These are phyloP conservation scores for Microtus pennsylvanicus DNA, from an alignment of 2,113 vertebrate species.

Conservation along the genomic window DNA sequence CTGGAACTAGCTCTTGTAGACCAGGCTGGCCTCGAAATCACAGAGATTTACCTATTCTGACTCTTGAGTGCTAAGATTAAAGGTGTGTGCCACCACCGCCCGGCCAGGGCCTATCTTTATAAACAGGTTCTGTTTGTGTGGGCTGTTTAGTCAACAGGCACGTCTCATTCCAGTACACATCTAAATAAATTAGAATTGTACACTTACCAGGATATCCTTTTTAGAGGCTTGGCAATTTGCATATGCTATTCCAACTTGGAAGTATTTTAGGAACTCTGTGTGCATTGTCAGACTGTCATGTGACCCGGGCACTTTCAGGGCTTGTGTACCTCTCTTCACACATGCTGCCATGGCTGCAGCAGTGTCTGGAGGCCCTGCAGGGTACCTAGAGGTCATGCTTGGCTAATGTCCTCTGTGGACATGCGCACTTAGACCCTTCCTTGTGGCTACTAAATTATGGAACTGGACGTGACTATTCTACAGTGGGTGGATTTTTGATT, in stretches of 20 bases:
- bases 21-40: too few species aligned
- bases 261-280: slow-evolving; percentile 17
- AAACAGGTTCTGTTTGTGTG: slow-evolving; percentile 25
- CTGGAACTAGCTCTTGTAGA: too few species aligned
- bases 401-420: neutral
- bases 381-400: neutral
- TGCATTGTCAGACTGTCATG: slow-evolving; percentile 35
- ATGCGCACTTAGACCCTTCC: neutral
- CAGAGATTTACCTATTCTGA: too few species aligned
- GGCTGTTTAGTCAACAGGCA: slow-evolving; percentile 38
- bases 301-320: neutral
- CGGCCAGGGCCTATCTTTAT: neutral
- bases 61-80: too few species aligned
- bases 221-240: slow-evolving; percentile 33
- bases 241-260: slow-evolving; percentile 40
- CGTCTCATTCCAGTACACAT: slow-evolving; percentile 39
- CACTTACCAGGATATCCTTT: neutral
- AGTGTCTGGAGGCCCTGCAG: neutral
- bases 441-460: slow-evolving; percentile 24
- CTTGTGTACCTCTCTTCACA: neutral
- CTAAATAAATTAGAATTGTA: slow-evolving; percentile 29
- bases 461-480: slow-evolving; percentile 1
- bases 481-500: slow-evolving; percentile 13
- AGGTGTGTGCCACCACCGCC: too few species aligned
- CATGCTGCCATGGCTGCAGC: neutral